phyloP scores from a whole-genome alignment of 2,113 vertebrate species.

The Caranx ignobilis region DNA sequence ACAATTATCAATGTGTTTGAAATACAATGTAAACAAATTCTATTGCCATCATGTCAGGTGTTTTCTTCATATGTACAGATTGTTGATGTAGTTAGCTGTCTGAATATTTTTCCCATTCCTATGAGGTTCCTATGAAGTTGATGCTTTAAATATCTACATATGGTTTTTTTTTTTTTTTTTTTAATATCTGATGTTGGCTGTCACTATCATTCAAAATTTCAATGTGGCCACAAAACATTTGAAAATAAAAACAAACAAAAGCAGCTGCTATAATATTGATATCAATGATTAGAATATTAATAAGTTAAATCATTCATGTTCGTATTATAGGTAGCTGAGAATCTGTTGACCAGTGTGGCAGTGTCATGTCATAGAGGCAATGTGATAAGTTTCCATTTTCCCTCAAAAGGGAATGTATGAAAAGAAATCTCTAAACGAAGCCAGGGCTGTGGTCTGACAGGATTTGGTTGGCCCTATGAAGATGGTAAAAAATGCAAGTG shows the following conservation, averaged over 20 bases:
- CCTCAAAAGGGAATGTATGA: neutral
- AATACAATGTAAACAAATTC: conserved; percentile 22
- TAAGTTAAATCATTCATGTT: conserved; percentile 15
- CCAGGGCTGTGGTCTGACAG: conserved; percentile 20
- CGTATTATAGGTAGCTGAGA: neutral
- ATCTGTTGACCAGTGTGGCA: conserved; percentile 15
- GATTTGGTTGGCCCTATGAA: neutral
- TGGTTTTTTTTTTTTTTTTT: neutral
- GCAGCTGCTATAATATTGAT: neutral
- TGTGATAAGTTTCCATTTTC: neutral
- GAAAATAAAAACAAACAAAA: neutral
- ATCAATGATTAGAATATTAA: neutral
- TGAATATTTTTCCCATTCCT: neutral
- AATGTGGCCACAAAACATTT: neutral
- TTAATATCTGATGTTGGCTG: neutral
- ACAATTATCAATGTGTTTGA: neutral
- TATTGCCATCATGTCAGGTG: neutral
- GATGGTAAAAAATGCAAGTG: conserved; percentile 14
- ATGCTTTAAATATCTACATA: neutral
- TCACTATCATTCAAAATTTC: neutral
- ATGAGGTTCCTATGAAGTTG: neutral
- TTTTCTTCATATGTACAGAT: neutral
- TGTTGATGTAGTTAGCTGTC: neutral
- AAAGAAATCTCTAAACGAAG: conserved; percentile 16
- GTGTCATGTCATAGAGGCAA: conserved; percentile 2